A percentile compares a stretch with the other conserved stretches of the same genome.
phyloP scores from a whole-genome alignment of 37 sponge, comb jelly and placozoan genomes.

The Corticium candelabrum region DNA sequence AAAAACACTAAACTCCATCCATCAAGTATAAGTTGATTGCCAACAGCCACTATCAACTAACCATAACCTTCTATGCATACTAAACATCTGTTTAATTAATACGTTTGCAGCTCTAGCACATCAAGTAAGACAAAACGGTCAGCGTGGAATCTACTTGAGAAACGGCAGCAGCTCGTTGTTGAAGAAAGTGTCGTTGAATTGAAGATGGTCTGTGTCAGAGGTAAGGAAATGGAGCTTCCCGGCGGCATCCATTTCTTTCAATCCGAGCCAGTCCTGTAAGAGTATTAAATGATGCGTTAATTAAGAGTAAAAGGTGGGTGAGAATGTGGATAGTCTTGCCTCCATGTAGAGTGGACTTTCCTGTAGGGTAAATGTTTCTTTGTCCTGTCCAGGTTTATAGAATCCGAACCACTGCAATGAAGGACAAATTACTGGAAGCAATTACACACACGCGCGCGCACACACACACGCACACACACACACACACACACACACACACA shows the following conservation, averaged over 20 bases:
- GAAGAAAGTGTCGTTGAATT: slow-evolving; percentile 73
- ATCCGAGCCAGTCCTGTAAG: slow-evolving; percentile 68
- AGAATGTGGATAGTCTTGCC: neutral
- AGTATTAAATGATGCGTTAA: neutral
- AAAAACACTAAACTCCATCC: no score
- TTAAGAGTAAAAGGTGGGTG: neutral
- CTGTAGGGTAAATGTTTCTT: slow-evolving; percentile 45
- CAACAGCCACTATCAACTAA: no score
- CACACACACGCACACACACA: no score
- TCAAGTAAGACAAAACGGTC: no score
- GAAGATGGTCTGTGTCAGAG: slow-evolving; percentile 79
- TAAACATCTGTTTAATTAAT: no score
- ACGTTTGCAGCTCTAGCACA: no score
- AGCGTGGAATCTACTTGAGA: slow-evolving; percentile 43
- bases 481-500: no score
- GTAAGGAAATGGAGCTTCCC: slow-evolving; percentile 71
- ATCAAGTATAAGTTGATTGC: no score
- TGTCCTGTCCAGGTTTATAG: slow-evolving; percentile 63
- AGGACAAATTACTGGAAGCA: neutral
- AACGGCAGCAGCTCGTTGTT: slow-evolving; percentile 64
- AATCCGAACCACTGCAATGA: slow-evolving; percentile 78
- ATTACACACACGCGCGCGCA: neutral
- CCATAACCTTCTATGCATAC: no score
- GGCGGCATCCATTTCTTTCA: slow-evolving; percentile 59
- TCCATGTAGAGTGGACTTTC: slow-evolving; percentile 65